Base-by-base conservation (phyloP, 2,797 vertebrate genomes). In the Philypnodon macrostomus region DNA sequence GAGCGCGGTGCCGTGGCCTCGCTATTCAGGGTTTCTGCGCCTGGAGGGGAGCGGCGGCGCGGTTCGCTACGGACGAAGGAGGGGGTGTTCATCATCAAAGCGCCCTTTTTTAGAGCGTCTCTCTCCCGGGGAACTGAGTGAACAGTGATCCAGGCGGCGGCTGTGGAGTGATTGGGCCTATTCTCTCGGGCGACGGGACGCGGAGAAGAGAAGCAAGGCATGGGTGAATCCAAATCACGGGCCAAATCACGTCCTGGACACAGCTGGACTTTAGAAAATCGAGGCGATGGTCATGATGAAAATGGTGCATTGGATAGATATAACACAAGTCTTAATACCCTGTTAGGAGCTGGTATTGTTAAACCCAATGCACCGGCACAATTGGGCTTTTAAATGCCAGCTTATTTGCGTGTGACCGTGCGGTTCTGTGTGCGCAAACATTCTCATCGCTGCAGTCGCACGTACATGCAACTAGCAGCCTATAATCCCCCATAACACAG, bases 81-180 rank as follows among this genome's bases (percentile, higher is more conserved):
- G 87, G 88, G 86, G 89, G 77, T 81, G 88, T 85, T 49, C 82
- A 92, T 94, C 94, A 94, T 94, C 93, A 94, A 94, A 94, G 92
- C 92, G 85, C 89, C 91, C 90, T 86, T 85, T 84, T 86, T 85
- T 84, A 85, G 77, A 79, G 80, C 64, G 69, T 76, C 24, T 44
- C 81, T 77, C 74, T 83, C 80, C 76, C 78, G 74, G 73, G 66
- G 81, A 19, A 84, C 81, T 75, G 84, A 83, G 84, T 73, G 75
- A 81, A 59, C 78, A 77, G 70, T 67, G 84, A 83, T 77, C 83
- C 74, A 47, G 75, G 67, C 61, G 50, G 68, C 67, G 68, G 56
- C 73, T 48, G 63, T 78, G 76, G 78, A 83, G 82, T 88, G 86
- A 88, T 88, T 88, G 85, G 83, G 72, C 59, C 81, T 79, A 87